Evolutionary conservation across 2,888 invertebrate genomes (phyloP).

Genomic region (Chymomyza procnemis): DNA sequence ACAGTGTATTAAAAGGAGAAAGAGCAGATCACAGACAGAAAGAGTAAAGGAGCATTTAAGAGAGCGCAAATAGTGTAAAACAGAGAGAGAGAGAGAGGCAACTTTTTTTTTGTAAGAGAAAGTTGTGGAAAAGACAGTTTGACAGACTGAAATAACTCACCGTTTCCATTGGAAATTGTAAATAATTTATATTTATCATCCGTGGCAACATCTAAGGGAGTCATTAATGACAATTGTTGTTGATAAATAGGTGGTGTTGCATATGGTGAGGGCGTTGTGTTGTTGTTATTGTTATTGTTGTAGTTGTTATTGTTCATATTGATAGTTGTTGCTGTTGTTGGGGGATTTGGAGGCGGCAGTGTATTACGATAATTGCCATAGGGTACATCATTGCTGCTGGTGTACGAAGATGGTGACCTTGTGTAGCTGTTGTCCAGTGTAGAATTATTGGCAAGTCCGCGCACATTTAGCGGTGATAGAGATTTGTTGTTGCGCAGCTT

Average conservation of each 20-base stretch:
- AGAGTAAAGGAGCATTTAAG: too few relatives aligned
- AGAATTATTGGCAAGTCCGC: slow-evolving; percentile 51
- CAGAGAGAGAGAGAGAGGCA: neutral
- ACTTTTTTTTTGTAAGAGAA: neutral
- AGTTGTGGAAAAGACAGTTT: slow-evolving; percentile 13
- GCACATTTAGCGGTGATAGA: slow-evolving; percentile 56
- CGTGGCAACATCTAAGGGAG: slow-evolving; percentile 60
- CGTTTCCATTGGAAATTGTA: slow-evolving; percentile 78
- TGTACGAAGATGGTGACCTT: slow-evolving; percentile 49
- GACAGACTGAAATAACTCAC: slow-evolving; percentile 74
- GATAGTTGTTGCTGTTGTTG: slow-evolving; percentile 58
- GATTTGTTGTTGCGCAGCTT: slow-evolving; percentile 59
- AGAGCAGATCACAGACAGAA: too few relatives aligned
- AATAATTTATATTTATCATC: slow-evolving; percentile 79
- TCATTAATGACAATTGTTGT: slow-evolving; percentile 68
- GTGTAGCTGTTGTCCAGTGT: neutral
- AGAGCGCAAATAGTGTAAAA: neutral
- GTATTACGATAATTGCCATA: slow-evolving; percentile 68
- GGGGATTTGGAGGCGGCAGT: slow-evolving; percentile 35
- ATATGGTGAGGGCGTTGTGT: slow-evolving; percentile 62
- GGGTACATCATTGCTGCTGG: slow-evolving; percentile 68
- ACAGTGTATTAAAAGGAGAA: too few relatives aligned
- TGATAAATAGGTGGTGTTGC: slow-evolving; percentile 66
- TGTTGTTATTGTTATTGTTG: slow-evolving; percentile 27
- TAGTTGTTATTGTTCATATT: slow-evolving; percentile 37